Conservation (phyloP, 35 echinoderm and acorn worm species). For the Lytechinus pictus region DNA sequence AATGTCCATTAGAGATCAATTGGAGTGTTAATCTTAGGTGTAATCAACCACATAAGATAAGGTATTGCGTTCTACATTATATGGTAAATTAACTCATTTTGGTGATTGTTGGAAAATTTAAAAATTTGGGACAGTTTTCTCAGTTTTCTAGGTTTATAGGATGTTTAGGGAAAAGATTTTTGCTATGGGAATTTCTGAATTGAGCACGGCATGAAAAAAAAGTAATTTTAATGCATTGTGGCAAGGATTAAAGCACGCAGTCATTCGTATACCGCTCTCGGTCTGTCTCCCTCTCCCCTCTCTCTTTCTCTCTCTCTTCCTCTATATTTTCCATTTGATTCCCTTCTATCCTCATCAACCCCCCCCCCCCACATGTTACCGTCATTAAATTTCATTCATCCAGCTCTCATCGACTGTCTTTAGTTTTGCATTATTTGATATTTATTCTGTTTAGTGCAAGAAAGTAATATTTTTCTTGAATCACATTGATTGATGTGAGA, state of each 20-base stretch:
- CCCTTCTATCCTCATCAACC: no score
- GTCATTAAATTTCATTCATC: no score
- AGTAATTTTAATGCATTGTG: background rate
- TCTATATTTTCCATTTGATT: background rate
- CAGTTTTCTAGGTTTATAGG: background rate
- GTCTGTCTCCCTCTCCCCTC: background rate
- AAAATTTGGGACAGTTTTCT: background rate
- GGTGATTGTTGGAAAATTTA: background rate
- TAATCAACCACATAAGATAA: background rate
- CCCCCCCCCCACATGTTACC: no score
- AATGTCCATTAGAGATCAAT: background rate
- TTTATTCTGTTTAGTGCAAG: no score
- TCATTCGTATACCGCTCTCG: background rate
- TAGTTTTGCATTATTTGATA: no score
- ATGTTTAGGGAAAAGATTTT: background rate
- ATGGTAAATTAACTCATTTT: background rate
- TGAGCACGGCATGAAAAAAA: background rate
- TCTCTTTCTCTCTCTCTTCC: background rate
- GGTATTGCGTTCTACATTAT: background rate
- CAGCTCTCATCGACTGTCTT: no score
- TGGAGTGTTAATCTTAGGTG: background rate
- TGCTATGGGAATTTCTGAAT: background rate
- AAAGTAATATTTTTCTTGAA: no score
- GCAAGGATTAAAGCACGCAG: background rate
- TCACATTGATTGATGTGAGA: no score